Conservation (phyloP, 2,113 vertebrate genomes). For the Brachirus orientalis region DNA sequence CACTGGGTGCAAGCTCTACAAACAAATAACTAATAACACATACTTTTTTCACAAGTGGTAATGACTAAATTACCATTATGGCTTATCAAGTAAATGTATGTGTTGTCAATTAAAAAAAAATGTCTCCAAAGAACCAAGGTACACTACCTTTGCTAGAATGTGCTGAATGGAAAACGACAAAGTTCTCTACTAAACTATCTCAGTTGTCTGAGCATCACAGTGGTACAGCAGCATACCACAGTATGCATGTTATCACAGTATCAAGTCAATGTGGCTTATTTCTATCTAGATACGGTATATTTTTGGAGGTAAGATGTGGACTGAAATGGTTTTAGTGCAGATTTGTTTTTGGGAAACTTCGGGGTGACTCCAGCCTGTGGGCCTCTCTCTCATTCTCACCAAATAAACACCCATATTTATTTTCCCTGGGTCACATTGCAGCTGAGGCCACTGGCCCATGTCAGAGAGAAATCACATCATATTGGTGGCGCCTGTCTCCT, state of each 20-base stretch:
- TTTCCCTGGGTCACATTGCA: constrained; percentile 61
- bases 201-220: neutral
- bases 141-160: neutral
- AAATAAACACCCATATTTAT: constrained; percentile 69
- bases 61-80: constrained; percentile 5
- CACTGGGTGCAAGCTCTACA: constrained; percentile 18
- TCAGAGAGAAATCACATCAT: constrained; percentile 59
- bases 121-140: neutral
- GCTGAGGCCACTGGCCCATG: constrained; percentile 45
- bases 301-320: constrained; percentile 18
- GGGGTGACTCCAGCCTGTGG: constrained; percentile 8
- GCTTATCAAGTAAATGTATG: constrained; percentile 6
- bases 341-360: constrained; percentile 25
- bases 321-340: constrained; percentile 10
- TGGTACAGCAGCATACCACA: too few species aligned
- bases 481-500: constrained; percentile 67
- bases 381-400: constrained; percentile 31
- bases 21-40: neutral
- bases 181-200: too few species aligned
- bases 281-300: constrained; percentile 11
- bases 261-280: constrained; percentile 12
- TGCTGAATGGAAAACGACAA: neutral
- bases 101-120: neutral
- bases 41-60: neutral
- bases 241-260: neutral